These are phyloP conservation scores for Amphiprion clarkii DNA, from an alignment of 2,797 vertebrate genomes.

Conservation along the genomic window DNA sequence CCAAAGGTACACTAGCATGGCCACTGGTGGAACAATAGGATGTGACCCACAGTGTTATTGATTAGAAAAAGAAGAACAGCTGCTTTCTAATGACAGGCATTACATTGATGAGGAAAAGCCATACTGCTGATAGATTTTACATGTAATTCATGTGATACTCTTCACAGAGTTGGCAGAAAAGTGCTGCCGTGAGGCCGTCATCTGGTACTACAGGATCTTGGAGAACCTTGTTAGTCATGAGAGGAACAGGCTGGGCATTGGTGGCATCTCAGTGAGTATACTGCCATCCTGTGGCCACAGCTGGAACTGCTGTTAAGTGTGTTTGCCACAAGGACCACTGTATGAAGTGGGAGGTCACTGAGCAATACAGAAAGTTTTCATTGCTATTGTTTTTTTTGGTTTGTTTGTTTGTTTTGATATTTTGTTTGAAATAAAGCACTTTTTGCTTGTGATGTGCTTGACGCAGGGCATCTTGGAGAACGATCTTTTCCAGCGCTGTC, in stretches of 20 bases:
- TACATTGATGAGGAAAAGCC: neutral
- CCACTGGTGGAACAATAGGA: neutral
- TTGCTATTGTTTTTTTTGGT: neutral
- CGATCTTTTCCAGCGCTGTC: conserved; percentile 88
- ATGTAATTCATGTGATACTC: neutral
- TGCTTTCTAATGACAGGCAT: conserved; percentile 17
- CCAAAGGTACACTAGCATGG: conserved; percentile 78
- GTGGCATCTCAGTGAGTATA: conserved; percentile 88
- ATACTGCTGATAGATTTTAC: conserved; percentile 11
- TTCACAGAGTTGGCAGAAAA: conserved; percentile 86
- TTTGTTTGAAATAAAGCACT: neutral
- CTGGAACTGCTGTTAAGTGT: conserved; percentile 14
- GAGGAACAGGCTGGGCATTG: conserved; percentile 82
- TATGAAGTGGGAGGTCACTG: no score
- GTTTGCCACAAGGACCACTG: neutral
- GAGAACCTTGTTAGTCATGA: conserved; percentile 87
- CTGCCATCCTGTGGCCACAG: conserved; percentile 53
- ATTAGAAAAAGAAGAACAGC: neutral
- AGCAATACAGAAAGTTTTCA: no score
- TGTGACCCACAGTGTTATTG: neutral
- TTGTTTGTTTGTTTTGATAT: neutral
- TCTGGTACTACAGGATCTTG: conserved; percentile 91
- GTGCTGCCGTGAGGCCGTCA: conserved; percentile 86
- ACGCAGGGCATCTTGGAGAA: conserved; percentile 87
- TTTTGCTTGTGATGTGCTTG: neutral